These are phyloP conservation scores for Pyrrhosoma nymphula DNA, from an alignment of 2,888 invertebrate species.

Conservation along the genomic window DNA sequence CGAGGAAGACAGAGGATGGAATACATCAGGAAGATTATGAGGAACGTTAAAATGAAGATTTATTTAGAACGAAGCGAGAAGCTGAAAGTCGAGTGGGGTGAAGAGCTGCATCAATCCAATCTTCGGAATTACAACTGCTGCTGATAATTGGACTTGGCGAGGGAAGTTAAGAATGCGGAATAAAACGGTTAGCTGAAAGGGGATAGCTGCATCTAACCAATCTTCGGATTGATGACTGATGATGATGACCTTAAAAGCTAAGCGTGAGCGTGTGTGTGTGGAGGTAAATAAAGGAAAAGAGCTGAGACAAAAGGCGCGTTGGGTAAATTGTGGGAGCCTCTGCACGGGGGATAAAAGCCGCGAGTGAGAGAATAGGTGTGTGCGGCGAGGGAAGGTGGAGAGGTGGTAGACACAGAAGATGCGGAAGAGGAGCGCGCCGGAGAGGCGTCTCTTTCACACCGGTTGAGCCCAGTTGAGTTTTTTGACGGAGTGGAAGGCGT, in stretches of 20 bases:
- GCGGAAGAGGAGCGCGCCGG: not conserved
- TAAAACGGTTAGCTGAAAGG: no score
- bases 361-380: not conserved
- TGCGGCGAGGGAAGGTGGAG: slow-evolving; percentile 30
- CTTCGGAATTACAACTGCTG: no score
- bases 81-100: no score
- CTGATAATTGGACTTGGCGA: no score
- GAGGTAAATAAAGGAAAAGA: not conserved
- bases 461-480: not conserved
- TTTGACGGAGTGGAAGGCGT: slow-evolving; percentile 25
- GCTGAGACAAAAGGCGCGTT: not conserved
- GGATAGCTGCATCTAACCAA: no score
- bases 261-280: not conserved
- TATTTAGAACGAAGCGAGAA: no score
- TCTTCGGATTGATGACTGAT: no score
- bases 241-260: not conserved
- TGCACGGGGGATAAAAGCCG: not conserved
- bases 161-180: no score
- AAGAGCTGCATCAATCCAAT: no score
- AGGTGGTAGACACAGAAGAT: slow-evolving; percentile 21
- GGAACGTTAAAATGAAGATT: no score
- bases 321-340: not conserved
- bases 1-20: no score
- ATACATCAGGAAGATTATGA: no score
- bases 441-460: not conserved